Base-by-base conservation (phyloP, 2,888 invertebrate species). In the Xestoiulus laeticollis region DNA sequence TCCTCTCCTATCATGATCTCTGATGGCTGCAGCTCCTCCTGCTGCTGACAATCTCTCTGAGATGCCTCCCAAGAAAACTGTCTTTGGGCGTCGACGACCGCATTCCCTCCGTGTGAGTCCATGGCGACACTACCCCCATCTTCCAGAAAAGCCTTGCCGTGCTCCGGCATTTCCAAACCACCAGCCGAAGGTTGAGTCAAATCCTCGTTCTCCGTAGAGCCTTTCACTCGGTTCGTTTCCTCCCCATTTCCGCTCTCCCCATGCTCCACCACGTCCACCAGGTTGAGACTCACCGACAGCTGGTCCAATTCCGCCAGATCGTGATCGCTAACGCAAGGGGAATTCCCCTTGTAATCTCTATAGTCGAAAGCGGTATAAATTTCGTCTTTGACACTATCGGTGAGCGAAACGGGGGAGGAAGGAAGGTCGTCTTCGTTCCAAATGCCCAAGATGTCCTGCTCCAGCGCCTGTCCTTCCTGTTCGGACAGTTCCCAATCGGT, bases 291-390 rank as follows among this genome's bases (percentile, higher is more conserved):
- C 90, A 93, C 94, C 91, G 95, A 95, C 91, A 96, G 92, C 92
- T 95, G 94, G 93, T 96, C 96, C 92, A 96, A 93, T 92, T 96
- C 95, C 89, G 95, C 95, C 90, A 96, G 93, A 92, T 96, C 96
- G 91, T 95, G 95, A 92, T 96, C 96, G 91, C 95, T 95, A 90
- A 96, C 94, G 91, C 95, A 95, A 8, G 96, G 95, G 44, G 95
- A 95, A 91, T 95, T 94, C 88, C 95, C 95, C 88, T 95, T 93
- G 90, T 96, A 96, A 91, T 95, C 95, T 92, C 96, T 96, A 91
- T 96, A 96, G 92, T 96, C 96, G 89, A 94, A 93, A 6, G 96
- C 94, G 91, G 95, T 96, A 91, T 95, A 96, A 87, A 96, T 94
- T 92, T 95, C 94, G 88, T 48, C 89, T 88, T 87, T 90, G 59